These are phyloP conservation scores for Macropus fuliginosus DNA, from an alignment of 2,797 vertebrate species.

Conservation along the genomic window DNA sequence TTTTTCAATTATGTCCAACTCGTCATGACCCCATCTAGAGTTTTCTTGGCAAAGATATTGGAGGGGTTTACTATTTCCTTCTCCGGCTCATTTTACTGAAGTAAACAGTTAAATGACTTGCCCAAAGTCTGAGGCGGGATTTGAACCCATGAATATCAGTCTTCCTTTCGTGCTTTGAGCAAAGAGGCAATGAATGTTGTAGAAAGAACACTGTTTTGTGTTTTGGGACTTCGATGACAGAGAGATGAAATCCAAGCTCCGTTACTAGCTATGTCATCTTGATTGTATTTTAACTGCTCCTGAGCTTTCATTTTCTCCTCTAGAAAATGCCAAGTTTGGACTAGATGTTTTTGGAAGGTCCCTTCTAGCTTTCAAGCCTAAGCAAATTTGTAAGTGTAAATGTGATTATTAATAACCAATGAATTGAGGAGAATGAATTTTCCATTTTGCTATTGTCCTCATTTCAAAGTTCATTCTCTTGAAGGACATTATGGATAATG, in stretches of 20 bases:
- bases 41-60: not conserved
- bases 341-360: not conserved
- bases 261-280: not conserved
- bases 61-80: not conserved
- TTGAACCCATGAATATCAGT: not conserved
- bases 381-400: not conserved
- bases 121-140: not conserved
- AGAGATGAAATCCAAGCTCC: not conserved
- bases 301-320: not conserved
- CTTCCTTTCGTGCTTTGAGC: not conserved
- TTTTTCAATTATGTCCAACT: not conserved
- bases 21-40: not conserved
- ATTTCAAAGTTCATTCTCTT: not conserved
- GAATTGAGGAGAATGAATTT: not conserved
- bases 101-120: not conserved
- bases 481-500: not conserved
- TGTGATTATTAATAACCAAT: not conserved
- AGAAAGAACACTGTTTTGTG: not conserved
- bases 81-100: not conserved
- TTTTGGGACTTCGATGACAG: not conserved
- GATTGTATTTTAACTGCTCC: not conserved
- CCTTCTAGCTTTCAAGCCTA: not conserved
- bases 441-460: not conserved
- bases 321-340: not conserved
- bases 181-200: not conserved